Evolutionary conservation across 2,113 vertebrate genomes (phyloP).

Genomic region (Himantopus leucocephalus): DNA sequence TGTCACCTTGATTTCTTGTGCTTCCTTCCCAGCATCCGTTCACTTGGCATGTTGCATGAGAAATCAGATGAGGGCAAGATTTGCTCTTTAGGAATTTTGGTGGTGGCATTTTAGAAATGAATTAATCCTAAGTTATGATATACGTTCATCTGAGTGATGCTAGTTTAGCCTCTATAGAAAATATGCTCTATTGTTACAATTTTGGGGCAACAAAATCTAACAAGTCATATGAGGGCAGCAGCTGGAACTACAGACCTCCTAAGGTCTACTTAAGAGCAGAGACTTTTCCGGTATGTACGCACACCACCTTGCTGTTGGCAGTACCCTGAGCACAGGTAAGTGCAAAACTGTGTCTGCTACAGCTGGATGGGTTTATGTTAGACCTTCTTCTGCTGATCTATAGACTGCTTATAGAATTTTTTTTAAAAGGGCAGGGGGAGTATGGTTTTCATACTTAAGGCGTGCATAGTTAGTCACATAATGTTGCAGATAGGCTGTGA

Average conservation of each 20-base stretch:
- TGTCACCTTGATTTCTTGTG: neutral
- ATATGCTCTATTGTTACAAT: neutral
- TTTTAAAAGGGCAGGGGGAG: fast-evolving
- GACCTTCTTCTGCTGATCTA: neutral
- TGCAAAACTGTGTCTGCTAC: neutral
- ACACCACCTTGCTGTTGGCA: no score
- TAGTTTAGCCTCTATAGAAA: neutral
- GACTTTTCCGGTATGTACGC: fast-evolving
- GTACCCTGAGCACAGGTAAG: neutral
- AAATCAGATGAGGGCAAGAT: neutral
- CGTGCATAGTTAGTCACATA: neutral
- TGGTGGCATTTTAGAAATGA: fast-evolving
- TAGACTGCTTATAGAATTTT: neutral
- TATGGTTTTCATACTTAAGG: neutral
- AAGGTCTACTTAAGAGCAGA: neutral
- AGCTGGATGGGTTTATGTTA: neutral
- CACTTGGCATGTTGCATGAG: neutral
- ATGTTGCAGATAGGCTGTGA: neutral
- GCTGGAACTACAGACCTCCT: neutral
- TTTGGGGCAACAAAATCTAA: neutral
- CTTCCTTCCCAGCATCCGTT: neutral
- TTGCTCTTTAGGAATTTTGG: neutral
- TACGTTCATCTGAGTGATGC: neutral
- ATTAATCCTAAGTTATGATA: neutral
- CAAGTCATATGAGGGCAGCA: neutral